phyloP scores from a whole-genome alignment of 2,888 invertebrate genomes.

The Pyrocoelia pectoralis region DNA sequence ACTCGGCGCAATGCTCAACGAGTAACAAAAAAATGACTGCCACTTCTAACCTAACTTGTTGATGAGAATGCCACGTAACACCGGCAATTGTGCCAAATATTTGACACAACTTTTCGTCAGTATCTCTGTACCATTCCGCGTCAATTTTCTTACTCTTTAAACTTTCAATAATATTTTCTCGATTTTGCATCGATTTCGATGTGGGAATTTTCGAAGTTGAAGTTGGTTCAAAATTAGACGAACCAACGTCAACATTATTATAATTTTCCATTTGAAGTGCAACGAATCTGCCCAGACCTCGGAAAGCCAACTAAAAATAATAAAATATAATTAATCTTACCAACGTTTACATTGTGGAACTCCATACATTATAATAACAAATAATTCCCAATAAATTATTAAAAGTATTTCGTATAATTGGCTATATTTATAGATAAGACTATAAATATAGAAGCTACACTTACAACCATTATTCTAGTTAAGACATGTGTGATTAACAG shows the following conservation, averaged over 20 bases:
- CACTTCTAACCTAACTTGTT: slow-evolving; percentile 69
- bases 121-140: slow-evolving; percentile 66
- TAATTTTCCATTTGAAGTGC: slow-evolving; percentile 61
- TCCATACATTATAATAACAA: too few species aligned
- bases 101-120: slow-evolving; percentile 65
- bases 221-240: neutral
- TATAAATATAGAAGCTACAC: too few species aligned
- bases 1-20: slow-evolving; percentile 68
- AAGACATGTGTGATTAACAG: too few species aligned
- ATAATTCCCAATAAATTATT: too few species aligned
- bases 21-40: slow-evolving; percentile 67
- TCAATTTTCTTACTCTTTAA: slow-evolving; percentile 58
- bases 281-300: slow-evolving; percentile 60
- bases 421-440: too few species aligned
- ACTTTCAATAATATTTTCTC: slow-evolving; percentile 54
- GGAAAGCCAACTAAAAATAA: slow-evolving; percentile 56
- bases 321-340: too few species aligned
- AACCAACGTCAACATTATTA: slow-evolving; percentile 27
- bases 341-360: too few species aligned
- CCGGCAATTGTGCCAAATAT: slow-evolving; percentile 63
- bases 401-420: too few species aligned
- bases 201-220: neutral
- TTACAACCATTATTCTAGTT: too few species aligned
- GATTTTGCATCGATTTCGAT: slow-evolving; percentile 40
- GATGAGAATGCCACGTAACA: slow-evolving; percentile 68